Evolutionary conservation across 2,113 vertebrate genomes (phyloP).

Genomic region (Tilapia sparmanii): DNA sequence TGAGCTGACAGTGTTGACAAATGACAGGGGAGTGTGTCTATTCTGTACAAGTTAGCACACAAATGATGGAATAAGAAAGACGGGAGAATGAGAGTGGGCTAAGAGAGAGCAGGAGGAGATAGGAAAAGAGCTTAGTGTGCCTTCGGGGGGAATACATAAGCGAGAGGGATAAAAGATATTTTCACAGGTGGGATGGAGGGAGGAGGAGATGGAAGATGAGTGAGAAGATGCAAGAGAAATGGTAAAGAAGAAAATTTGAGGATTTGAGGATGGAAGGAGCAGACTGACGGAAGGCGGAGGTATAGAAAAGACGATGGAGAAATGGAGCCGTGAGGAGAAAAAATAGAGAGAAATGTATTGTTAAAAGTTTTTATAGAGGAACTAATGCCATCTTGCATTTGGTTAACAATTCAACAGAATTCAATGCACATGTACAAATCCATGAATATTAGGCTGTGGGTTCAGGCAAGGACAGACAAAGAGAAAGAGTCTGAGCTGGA

Average conservation of each 20-base stretch:
- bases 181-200: constrained; percentile 21
- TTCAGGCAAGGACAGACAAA: neutral
- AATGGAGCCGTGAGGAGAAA: neutral
- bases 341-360: neutral
- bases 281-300: neutral
- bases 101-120: neutral
- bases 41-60: neutral
- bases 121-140: constrained; percentile 31
- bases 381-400: neutral
- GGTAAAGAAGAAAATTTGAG: neutral
- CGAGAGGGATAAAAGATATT: constrained; percentile 15
- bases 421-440: neutral
- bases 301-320: neutral
- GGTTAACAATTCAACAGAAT: neutral
- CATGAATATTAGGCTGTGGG: neutral
- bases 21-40: constrained; percentile 37
- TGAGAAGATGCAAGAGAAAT: neutral
- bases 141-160: constrained; percentile 32
- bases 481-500: neutral
- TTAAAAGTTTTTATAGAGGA: neutral
- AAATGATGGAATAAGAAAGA: constrained; percentile 20
- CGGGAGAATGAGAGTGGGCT: neutral
- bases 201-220: neutral
- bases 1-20: constrained; percentile 52
- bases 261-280: neutral